Evolutionary conservation across 2,888 invertebrate genomes (phyloP), one percentile per base, ranked within the genome.

Genomic region (Tinea pellionella): DNA sequence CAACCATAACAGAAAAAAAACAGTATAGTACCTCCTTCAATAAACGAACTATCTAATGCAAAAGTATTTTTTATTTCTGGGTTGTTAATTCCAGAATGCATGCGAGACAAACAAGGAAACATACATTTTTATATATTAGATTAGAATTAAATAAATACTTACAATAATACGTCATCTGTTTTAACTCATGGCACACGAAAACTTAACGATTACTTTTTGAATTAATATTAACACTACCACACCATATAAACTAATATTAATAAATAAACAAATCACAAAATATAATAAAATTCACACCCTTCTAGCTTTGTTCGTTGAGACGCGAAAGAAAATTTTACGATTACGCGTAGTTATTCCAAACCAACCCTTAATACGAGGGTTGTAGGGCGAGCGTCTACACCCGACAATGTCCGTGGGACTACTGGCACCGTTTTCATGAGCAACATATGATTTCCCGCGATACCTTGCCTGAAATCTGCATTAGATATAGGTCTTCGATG

Each of bases 401-500:
- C 67, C 61, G 55, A 58, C 61, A 60, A 59, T 59, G 61, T 61
- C 61, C 62, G 61, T 65, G 60, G 60, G 67, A 69, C 66, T 67
- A 67, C 69, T 68, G 71, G 42, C 62, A 41, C 73, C 67, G n/a
- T 57, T 57, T 79, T 79, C 80, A 74, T 78, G 74, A 77, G 77
- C 82, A 80, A 83, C 82, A 83, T 79, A 82, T 82, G 82, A 80
- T 80, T 78, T 78, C 74, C 80, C 69, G 72, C 78, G 53, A 47
- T 4, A 47, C n/a, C 41, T 13, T 41, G 16, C 47, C 16, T 16
- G 47, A 37, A 37, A 37, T 37, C 24, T 24, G 24, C 24, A 24
- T 24, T 2, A 6, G 24, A 24, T 24, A 24, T 24, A 24, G 24
- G 24, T 24, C 6, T 24, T 24, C 3, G 24, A 24, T 24, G 24